These are phyloP conservation scores for Smithornis capensis DNA, from an alignment of 2,113 vertebrate species.

Conservation along the genomic window DNA sequence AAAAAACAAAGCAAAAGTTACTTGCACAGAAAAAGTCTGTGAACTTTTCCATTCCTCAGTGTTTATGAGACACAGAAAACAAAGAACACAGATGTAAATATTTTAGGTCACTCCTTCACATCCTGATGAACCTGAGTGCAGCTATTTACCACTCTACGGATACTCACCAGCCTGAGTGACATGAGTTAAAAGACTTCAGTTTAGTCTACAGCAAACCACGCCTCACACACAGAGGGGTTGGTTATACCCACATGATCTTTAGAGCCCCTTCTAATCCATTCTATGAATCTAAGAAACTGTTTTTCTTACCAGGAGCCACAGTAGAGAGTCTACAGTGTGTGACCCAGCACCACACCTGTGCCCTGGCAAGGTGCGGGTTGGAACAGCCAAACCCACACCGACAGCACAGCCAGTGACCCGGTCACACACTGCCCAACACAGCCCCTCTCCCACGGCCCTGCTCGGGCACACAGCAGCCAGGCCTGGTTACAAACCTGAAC, in stretches of 20 bases:
- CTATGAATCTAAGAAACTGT: background rate
- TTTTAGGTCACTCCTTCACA: background rate
- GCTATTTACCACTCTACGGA: no score
- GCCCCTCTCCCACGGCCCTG: background rate
- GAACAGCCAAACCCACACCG: accelerated
- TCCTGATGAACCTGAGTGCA: background rate
- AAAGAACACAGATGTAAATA: background rate
- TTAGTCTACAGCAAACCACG: background rate
- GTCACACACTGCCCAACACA: no score
- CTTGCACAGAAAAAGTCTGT: background rate
- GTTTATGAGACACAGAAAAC: background rate
- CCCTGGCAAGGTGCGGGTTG: accelerated
- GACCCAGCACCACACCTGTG: background rate
- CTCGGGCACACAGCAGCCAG: background rate
- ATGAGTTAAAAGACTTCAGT: background rate
- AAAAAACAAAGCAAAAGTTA: background rate
- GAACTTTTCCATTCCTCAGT: background rate
- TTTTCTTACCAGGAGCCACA: background rate
- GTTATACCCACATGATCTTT: accelerated
- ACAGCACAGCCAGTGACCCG: background rate
- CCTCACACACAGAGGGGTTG: accelerated
- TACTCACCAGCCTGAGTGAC: background rate
- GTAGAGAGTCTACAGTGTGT: accelerated
- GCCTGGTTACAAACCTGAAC: background rate
- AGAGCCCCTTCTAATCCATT: background rate